Percentiles rank a stretch among this genome's conserved stretches.
Evolutionary conservation across 1,140 invertebrate genomes (phyloP).

Genomic region (Delia radicum): DNA sequence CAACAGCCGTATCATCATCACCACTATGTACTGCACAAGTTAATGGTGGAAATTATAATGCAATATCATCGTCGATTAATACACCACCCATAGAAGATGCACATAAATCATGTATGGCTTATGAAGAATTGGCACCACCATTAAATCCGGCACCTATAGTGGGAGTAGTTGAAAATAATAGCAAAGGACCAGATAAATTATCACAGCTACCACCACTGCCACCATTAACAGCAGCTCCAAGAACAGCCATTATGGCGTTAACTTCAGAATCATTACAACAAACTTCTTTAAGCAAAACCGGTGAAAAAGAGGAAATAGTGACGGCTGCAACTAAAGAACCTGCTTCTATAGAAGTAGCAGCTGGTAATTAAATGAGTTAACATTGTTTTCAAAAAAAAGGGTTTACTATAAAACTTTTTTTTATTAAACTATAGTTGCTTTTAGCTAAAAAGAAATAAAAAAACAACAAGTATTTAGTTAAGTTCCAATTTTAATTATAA

Average conservation of each 20-base stretch:
- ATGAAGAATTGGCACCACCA: constrained; percentile 38
- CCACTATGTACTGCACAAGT: not conserved
- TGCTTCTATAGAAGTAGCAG: not conserved
- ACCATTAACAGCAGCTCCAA: not conserved
- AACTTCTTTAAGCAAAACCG: not conserved
- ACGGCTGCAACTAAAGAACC: not conserved
- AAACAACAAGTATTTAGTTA: constrained; percentile 16
- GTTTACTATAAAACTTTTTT: no score
- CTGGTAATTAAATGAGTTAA: constrained; percentile 12
- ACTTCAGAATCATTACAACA: no score
- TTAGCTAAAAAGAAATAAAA: not conserved
- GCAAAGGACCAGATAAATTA: not conserved
- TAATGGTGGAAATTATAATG: not conserved
- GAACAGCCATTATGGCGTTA: not conserved
- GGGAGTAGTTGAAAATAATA: constrained; percentile 27
- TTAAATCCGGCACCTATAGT: constrained; percentile 46
- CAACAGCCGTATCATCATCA: not conserved
- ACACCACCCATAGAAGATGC: constrained; percentile 47
- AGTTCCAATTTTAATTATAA: constrained; percentile 19
- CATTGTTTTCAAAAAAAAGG: no score
- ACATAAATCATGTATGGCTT: constrained; percentile 39
- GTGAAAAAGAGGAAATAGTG: not conserved
- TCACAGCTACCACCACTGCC: not conserved
- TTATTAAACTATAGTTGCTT: no score
- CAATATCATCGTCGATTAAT: constrained; percentile 35